Percentiles rank a stretch among this genome's conserved stretches.
phyloP scores from a whole-genome alignment of 2,797 vertebrate species.

The Austrolebias charrua region DNA sequence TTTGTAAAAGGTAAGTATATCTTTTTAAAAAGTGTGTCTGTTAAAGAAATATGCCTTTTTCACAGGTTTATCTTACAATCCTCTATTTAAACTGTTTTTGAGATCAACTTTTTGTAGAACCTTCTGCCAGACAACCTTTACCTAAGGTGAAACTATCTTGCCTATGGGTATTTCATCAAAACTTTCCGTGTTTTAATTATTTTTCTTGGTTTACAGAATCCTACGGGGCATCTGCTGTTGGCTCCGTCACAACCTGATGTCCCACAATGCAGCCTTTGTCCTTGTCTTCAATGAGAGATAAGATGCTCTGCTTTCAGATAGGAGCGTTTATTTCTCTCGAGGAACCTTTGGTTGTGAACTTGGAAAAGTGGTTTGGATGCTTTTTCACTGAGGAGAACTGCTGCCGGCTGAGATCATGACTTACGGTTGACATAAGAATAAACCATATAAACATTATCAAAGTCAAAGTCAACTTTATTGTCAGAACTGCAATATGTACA shows the following conservation, averaged over 20 bases:
- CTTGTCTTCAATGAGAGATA: constrained; percentile 16
- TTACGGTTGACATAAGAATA: not conserved
- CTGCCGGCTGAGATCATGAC: not conserved
- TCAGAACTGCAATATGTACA: no score
- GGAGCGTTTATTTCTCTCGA: not conserved
- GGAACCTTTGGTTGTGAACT: not conserved
- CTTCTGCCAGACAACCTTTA: not conserved
- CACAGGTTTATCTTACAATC: not conserved
- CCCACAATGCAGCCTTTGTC: constrained; percentile 22
- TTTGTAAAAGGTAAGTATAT: constrained; percentile 18
- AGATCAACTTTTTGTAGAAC: not conserved
- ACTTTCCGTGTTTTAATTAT: constrained; percentile 28
- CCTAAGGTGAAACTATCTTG: not conserved
- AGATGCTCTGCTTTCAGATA: not conserved
- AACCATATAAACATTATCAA: no score
- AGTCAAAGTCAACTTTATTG: no score
- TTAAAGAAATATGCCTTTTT: constrained; percentile 9
- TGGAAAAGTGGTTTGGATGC: not conserved
- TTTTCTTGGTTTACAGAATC: constrained; percentile 23
- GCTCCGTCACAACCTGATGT: constrained; percentile 11
- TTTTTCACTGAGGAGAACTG: not conserved
- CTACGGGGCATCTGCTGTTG: constrained; percentile 17
- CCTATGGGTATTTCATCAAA: constrained; percentile 16
- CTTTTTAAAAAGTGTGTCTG: constrained; percentile 3
- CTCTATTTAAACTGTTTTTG: not conserved